Base-by-base conservation (phyloP, 2,888 invertebrate genomes). In the Chrysina gloriosa region DNA sequence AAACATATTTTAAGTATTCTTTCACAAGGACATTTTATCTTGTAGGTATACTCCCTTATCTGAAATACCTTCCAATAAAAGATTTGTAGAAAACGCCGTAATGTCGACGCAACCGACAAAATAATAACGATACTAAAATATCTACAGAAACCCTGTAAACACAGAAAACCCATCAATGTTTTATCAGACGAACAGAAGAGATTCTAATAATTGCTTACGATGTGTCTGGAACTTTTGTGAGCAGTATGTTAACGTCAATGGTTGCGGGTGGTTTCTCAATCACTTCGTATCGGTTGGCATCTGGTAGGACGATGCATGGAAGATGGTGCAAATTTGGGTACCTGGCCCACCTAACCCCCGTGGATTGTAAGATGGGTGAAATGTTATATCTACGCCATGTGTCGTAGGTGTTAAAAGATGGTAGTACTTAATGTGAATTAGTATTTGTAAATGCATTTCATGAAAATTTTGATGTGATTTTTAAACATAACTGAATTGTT, bases 271-370 rank as follows among this genome's bases (percentile, higher is more conserved):
- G 67, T 42, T 63, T 52, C 63, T 61, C 50, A 56, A 63, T 63
- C 48, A 48, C 47, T 52, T 67, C 36, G 50, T 36, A 61, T 67
- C 67, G 67, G 27, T 25, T 29, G 29, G 66, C 47, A 54, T 68
- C 56, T 48, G 65, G 63, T 42, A 31, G 63, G 52, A 31, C 63
- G 58, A 75, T 71, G 72, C 72, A 73, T 71, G 72, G 36, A 54
- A 74, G 70, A 73, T 73, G 74, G 73, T 76, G 77, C 74, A 76
- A 77, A 74, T 75, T 76, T 23, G 58, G 34, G 39, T 74, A 73
- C 73, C 74, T 72, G 71, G 21, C 1, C 11, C 9, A 14, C 52
- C 71, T 73, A 9, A 23, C 77, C 77, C 71, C 72, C 61, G 70
- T 65, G 48, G 61, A 16, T 21, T 31, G n/a, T 36, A 50, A 67